Conservation (phyloP, 2,888 invertebrate species). For the Drosophila pseudotakahashii region DNA sequence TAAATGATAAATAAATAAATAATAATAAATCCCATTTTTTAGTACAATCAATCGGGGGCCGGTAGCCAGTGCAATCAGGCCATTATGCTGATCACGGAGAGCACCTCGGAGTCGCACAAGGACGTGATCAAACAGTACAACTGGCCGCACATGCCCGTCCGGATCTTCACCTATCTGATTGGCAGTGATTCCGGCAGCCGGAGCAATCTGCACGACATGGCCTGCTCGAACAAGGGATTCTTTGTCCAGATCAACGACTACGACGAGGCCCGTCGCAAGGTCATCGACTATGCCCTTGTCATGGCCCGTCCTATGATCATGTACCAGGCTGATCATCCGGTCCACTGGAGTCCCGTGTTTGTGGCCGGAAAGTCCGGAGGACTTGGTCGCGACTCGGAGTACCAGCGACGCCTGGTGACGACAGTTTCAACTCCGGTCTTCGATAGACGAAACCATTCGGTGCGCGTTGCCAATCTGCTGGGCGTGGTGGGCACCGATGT, state of each 20-base stretch:
- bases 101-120: conserved; percentile 90
- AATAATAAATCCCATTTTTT: conserved; percentile 39
- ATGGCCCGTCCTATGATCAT: conserved; percentile 98
- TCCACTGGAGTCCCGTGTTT: conserved; percentile 98
- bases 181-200: conserved; percentile 96
- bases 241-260: conserved; percentile 93
- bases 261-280: conserved; percentile 95
- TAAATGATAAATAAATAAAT: neutral
- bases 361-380: conserved; percentile 90
- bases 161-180: conserved; percentile 98
- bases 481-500: conserved; percentile 99
- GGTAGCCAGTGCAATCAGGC: conserved; percentile 99
- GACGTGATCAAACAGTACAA: conserved; percentile 92
- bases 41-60: conserved; percentile 93
- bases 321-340: conserved; percentile 95
- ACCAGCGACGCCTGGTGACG: conserved; percentile 93
- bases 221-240: conserved; percentile 97
- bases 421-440: conserved; percentile 97
- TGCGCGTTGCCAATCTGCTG: conserved; percentile 94
- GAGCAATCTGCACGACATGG: conserved; percentile 95
- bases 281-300: conserved; percentile 97
- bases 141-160: conserved; percentile 96
- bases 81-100: conserved; percentile 98
- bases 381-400: conserved; percentile 83
- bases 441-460: conserved; percentile 95